Percentiles rank a stretch among this genome's conserved stretches.
Evolutionary conservation across 2,113 vertebrate species (phyloP).

Genomic region (Rutilus rutilus): DNA sequence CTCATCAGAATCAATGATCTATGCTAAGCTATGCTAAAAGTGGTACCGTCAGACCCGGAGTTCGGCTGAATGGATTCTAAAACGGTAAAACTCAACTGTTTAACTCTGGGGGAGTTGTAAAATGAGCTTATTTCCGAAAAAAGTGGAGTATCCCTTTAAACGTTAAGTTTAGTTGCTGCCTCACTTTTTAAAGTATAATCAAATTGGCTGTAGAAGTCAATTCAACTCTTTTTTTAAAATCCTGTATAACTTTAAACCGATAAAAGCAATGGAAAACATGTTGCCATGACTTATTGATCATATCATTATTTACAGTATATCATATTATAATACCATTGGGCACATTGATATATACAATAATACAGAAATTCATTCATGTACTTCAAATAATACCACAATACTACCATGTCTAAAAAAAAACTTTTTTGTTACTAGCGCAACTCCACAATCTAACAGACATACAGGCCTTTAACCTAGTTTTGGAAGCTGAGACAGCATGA

Average conservation of each 20-base stretch:
- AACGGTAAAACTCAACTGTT: no score
- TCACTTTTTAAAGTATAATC: neutral
- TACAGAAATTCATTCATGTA: neutral
- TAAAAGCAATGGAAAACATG: neutral
- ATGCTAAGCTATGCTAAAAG: no score
- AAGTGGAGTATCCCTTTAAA: no score
- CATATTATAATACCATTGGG: neutral
- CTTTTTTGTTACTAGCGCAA: neutral
- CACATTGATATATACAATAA: neutral
- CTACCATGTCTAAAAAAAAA: neutral
- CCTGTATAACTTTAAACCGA: neutral
- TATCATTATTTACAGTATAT: neutral
- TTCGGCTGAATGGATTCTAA: no score
- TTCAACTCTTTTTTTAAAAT: neutral
- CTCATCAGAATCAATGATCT: no score
- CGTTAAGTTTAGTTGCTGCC: no score
- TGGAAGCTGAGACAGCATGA: constrained; percentile 3
- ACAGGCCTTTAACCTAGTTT: constrained; percentile 21
- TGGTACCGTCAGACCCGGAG: no score
- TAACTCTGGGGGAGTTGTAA: no score
- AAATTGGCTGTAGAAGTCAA: neutral
- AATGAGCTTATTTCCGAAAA: no score
- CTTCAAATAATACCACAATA: neutral
- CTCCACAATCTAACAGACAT: neutral
- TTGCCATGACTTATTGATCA: neutral